A percentile compares a stretch with the other conserved stretches of the same genome.
These are phyloP conservation scores for Neosilurus mollespiculum DNA, from an alignment of 2,797 vertebrate genomes.

Conservation along the genomic window DNA sequence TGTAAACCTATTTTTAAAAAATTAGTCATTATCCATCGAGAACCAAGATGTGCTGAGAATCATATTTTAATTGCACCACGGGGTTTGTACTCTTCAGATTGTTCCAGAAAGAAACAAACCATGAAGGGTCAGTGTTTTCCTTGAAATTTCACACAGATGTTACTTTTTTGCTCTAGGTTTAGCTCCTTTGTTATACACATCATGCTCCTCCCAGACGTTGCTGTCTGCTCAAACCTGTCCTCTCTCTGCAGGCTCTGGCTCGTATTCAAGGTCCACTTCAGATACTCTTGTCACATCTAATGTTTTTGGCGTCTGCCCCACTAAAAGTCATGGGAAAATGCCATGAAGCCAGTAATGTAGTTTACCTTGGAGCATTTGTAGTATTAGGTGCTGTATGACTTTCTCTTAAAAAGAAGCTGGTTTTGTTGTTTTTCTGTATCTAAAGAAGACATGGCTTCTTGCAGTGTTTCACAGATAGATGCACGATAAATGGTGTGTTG, in stretches of 20 bases:
- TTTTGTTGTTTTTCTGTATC: constrained; percentile 38
- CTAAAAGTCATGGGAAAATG: constrained; percentile 62
- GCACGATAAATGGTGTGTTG: not conserved
- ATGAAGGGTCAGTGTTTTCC: not conserved
- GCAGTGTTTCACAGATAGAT: constrained; percentile 9
- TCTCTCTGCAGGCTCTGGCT: constrained; percentile 28
- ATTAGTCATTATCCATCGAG: too few relatives aligned
- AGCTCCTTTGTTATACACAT: not conserved
- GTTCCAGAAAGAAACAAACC: not conserved
- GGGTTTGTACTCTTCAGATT: not conserved
- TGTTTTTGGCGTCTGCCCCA: constrained; percentile 50
- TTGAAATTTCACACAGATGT: constrained; percentile 53
- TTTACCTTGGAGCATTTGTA: constrained; percentile 14
- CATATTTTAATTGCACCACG: not conserved
- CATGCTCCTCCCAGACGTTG: not conserved
- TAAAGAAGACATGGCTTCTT: constrained; percentile 44
- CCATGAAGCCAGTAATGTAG: constrained; percentile 25
- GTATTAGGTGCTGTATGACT: not conserved
- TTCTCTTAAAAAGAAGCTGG: not conserved
- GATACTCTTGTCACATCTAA: constrained; percentile 27
- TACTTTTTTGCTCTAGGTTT: constrained; percentile 3
- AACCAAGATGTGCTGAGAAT: not conserved
- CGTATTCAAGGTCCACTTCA: constrained; percentile 26
- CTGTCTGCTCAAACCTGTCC: not conserved
- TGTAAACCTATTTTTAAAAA: not conserved